Conservation (phyloP, 2,797 vertebrate species). For the Peromyscus aztecus region DNA sequence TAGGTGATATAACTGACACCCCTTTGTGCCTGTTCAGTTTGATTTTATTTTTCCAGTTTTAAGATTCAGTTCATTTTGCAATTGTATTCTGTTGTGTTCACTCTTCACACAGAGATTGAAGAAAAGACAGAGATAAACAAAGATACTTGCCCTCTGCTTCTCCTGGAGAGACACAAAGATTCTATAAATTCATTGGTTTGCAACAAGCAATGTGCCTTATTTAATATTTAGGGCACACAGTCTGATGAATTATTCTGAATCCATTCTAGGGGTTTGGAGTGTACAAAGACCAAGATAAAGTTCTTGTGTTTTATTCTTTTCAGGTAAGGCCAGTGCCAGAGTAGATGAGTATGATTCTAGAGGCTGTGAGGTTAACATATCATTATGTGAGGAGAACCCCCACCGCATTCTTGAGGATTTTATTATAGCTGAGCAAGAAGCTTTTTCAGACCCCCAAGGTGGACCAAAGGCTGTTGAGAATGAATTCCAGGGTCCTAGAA, state of each 20-base stretch:
- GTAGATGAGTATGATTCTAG: conserved; percentile 70
- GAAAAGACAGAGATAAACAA: neutral
- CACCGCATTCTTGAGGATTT: conserved; percentile 49
- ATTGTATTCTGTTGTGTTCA: neutral
- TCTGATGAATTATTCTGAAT: conserved; percentile 69
- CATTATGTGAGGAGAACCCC: conserved; percentile 71
- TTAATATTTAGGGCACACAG: conserved; percentile 48
- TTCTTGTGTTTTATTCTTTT: conserved; percentile 75
- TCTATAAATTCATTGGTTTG: conserved; percentile 61
- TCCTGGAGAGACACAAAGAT: conserved; percentile 54
- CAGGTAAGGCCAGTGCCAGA: conserved; percentile 61
- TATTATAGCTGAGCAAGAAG: neutral
- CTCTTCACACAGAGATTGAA: neutral
- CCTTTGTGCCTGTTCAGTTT: neutral
- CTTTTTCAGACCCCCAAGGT: neutral
- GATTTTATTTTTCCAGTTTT: neutral
- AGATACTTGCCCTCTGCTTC: conserved; percentile 7
- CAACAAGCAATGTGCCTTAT: conserved; percentile 62
- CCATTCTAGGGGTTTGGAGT: conserved; percentile 69
- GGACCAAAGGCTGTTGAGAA: neutral
- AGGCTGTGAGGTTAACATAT: conserved; percentile 80
- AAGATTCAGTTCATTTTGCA: neutral
- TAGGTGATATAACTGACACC: accelerated
- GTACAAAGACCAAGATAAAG: conserved; percentile 72
- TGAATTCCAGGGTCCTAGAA: neutral